These are phyloP conservation scores for Jaculus jaculus DNA, from an alignment of 2,113 vertebrate genomes.

Conservation along the genomic window DNA sequence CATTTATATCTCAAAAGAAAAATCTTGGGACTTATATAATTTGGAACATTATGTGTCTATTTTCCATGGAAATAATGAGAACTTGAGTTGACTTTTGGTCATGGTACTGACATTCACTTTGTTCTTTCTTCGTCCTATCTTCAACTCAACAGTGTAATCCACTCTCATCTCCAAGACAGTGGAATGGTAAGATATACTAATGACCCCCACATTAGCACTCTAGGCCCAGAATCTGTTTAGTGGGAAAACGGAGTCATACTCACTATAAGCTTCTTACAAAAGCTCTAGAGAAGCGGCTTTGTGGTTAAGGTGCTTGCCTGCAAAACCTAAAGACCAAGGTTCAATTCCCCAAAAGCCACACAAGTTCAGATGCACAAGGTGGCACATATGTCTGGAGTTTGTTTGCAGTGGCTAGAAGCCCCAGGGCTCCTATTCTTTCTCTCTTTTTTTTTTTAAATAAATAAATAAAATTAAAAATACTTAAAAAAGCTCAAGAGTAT, in stretches of 20 bases:
- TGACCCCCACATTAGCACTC: background rate
- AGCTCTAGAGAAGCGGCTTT: too few species aligned
- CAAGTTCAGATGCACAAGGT: too few species aligned
- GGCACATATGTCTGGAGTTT: too few species aligned
- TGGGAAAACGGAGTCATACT: background rate
- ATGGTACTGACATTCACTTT: background rate
- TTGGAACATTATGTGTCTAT: background rate
- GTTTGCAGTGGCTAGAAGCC: too few species aligned
- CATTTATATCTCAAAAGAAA: constrained; percentile 14
- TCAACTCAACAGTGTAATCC: background rate
- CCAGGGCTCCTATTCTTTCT: too few species aligned
- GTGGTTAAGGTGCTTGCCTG: too few species aligned
- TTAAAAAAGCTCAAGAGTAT: background rate
- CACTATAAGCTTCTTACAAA: background rate
- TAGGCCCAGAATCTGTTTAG: background rate
- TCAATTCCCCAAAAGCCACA: too few species aligned
- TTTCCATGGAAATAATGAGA: constrained; percentile 36
- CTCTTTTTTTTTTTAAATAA: too few species aligned
- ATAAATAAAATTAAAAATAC: too few species aligned
- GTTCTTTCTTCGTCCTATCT: background rate
- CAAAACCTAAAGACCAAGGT: too few species aligned
- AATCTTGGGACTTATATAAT: background rate
- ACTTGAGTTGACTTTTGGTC: background rate
- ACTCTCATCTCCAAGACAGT: background rate
- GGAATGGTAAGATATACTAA: background rate